A percentile compares a stretch with the other conserved stretches of the same genome.
Evolutionary conservation across 2,113 vertebrate genomes (phyloP).

Genomic region (Eulacestoma nigropectus): DNA sequence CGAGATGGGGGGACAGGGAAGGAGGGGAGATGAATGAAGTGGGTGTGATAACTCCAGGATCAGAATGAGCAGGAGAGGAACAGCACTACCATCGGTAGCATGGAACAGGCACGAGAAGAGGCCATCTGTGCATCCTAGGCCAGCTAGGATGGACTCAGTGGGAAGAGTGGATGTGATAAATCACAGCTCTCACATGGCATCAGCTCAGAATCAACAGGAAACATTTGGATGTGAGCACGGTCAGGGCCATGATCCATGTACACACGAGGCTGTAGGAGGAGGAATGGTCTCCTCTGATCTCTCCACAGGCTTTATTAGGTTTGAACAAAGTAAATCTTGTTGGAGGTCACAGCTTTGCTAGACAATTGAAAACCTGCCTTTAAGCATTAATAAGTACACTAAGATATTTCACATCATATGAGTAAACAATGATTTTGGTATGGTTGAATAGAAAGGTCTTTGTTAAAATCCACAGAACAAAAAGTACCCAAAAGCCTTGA

Average conservation of each 20-base stretch:
- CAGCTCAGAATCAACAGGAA: background rate
- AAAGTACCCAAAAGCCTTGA: background rate
- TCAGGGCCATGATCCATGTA: background rate
- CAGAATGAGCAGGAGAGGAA: background rate
- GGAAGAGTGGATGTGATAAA: background rate
- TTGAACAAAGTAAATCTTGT: background rate
- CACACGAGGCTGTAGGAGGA: background rate
- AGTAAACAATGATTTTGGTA: background rate
- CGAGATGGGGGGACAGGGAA: background rate
- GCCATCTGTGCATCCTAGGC: background rate
- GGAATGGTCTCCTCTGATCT: background rate
- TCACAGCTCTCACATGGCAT: background rate
- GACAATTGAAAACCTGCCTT: background rate
- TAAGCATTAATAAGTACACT: background rate
- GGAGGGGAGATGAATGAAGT: background rate
- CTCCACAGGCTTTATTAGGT: background rate
- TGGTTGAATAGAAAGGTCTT: background rate
- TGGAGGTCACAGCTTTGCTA: background rate
- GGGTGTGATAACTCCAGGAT: background rate
- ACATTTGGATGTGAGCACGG: accelerated
- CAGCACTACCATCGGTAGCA: background rate
- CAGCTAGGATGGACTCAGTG: background rate
- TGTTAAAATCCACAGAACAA: background rate
- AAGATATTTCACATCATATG: background rate
- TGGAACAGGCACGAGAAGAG: background rate